Base-by-base conservation (phyloP, 2,113 vertebrate species). In the Seriola dumerili region DNA sequence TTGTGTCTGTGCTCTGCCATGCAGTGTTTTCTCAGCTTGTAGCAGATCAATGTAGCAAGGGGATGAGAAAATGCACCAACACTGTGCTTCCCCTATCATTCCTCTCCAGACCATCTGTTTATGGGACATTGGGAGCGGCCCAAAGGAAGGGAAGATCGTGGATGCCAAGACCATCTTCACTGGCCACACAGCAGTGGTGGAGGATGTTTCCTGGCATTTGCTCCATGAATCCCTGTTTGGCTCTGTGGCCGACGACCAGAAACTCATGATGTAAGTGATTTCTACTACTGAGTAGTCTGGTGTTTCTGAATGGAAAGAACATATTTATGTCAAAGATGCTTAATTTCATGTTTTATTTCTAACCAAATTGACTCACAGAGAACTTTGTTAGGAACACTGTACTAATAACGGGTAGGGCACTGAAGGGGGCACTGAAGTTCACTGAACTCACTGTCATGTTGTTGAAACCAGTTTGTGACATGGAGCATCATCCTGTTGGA, bases 191-290 rank as follows among this genome's bases (percentile, higher is more conserved):
- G 97, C 97, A 5, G 97, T 98, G 66, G 97, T 98, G 63, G 97
- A 99, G 87, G 97, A 99, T 0, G 97, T 99, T 74, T 97, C 97
- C 19, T 99, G 98, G 97, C 97, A 99, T 81, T 94, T 98, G 84
- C 96, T 98, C 19, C 97, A 98, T 0, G 97, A 99, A 65, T 98
- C 97, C 0, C 93, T 99, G 19, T 99, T 98, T 88, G 98, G 97
- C 85, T 99, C 97, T 0, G 96, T 99, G 71, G 98, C 97, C 0
- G 97, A 99, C 72, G 97, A 98, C 93, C 97, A 99, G 95, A 99
- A 98, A 84, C 96, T 99, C 29, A 98, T 98, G 97, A 98, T 99
- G 97, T 97, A 91, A 96, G 97, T 84, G 36, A 5, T 4, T 9
- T 9, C 10, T 21, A 3, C 44, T 14, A 17, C n/a, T 9, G 3